Evolutionary conservation across 2,797 vertebrate genomes (phyloP), one percentile per base, ranked within the genome.

Genomic region (Falco biarmicus): DNA sequence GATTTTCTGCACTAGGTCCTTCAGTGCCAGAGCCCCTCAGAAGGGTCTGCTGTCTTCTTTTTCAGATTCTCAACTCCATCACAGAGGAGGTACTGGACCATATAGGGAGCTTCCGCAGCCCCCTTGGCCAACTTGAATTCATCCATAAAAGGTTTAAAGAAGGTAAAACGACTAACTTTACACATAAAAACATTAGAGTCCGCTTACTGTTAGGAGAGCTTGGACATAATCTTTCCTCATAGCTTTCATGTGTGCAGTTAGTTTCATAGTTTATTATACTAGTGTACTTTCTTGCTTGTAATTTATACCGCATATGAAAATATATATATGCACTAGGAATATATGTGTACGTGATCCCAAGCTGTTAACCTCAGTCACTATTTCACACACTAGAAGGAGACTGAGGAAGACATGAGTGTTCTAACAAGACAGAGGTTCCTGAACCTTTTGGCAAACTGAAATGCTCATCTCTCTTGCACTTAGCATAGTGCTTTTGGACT

Each of bases 21-120:
- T 84, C 20, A 37, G 29, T 81, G 29, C 48, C 47, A 88, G 57
- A 69, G 37, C 47, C 24, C 47, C 93, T 93, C 41, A 64, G 26
- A 76, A 92, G 37, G 22, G 47, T 20, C 84, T 95, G 43, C n/a
- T 21, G 0, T 91, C 96, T 84, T 83, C 41, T 95, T 57, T 97
- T 94, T 60, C 96, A 99, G 99, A 98, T 99, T 97, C 97, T 99
- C 94, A 99, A 98, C 85, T 98, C 98, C 68, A 97, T 99, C 97
- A 99, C 99, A n/a, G 98, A 98, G 90, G 99, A 99, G 81, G 98
- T 99, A 59, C 97, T 99, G 32, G 98, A 98, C 78, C 98, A 99
- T 68, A 81, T 96, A 79, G 99, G 99, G 39, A 98, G 97, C 53
- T 99, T 99, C 96, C 98, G 98, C 54, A 99, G 98, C 25, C 98